phyloP scores from a whole-genome alignment of 2,113 vertebrate genomes.

The Myodes glareolus region DNA sequence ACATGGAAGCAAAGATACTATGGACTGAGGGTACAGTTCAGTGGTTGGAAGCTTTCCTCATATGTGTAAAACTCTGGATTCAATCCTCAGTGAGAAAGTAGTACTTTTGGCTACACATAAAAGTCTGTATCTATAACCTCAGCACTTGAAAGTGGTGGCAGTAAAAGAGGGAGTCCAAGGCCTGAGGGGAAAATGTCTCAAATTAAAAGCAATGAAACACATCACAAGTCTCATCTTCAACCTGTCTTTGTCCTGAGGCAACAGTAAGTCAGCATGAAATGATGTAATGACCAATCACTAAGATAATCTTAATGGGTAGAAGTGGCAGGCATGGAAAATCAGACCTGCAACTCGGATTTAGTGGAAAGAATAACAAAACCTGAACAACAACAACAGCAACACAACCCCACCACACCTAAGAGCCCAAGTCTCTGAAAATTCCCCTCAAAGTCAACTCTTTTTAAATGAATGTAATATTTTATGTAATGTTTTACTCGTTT shows the following conservation, averaged over 20 bases:
- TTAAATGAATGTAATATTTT: not conserved
- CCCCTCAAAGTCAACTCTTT: not conserved
- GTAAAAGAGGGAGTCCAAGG: not conserved
- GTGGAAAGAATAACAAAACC: not conserved
- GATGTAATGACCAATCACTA: not conserved
- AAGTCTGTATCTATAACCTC: not conserved
- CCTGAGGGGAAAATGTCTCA: not conserved
- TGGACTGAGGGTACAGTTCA: not conserved
- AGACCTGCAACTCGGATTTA: not conserved
- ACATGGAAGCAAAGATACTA: not conserved
- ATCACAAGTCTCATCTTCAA: not conserved
- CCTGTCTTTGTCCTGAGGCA: not conserved
- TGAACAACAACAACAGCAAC: not conserved
- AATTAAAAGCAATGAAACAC: not conserved
- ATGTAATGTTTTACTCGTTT: not conserved
- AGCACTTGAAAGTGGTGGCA: not conserved
- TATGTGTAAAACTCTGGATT: not conserved
- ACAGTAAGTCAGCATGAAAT: not conserved
- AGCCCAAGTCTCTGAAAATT: not conserved
- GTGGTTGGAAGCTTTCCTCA: not conserved
- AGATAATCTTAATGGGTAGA: not conserved
- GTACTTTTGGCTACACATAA: not conserved
- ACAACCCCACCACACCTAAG: not conserved
- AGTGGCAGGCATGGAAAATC: not conserved
- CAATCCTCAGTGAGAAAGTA: not conserved